Evolutionary conservation across 2,888 invertebrate species (phyloP).

Genomic region (Drosophila tripunctata): DNA sequence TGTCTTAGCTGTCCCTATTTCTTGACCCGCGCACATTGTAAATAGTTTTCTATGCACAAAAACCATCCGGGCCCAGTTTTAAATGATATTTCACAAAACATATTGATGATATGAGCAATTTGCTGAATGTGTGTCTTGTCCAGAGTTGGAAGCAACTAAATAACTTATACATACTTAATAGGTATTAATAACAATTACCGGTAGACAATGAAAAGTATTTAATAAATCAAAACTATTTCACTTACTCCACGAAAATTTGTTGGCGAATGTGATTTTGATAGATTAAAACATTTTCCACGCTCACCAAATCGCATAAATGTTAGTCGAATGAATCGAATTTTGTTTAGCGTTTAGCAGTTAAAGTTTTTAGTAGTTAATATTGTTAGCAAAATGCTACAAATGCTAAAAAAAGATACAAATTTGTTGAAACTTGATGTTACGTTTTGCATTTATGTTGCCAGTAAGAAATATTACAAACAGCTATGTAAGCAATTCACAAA

Average conservation of each 20-base stretch:
- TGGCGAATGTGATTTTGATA: constrained; percentile 13
- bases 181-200: neutral
- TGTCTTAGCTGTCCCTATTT: neutral
- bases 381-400: constrained; percentile 33
- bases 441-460: constrained; percentile 72
- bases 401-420: constrained; percentile 18
- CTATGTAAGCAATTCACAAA: constrained; percentile 15
- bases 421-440: constrained; percentile 60
- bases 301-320: constrained; percentile 26
- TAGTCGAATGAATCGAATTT: constrained; percentile 57
- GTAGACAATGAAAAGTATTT: neutral
- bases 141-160: constrained; percentile 73
- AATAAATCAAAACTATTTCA: constrained; percentile 9
- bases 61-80: constrained; percentile 48
- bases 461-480: constrained; percentile 33
- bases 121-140: constrained; percentile 78
- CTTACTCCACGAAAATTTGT: constrained; percentile 8
- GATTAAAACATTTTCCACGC: constrained; percentile 15
- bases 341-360: constrained; percentile 63
- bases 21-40: constrained; percentile 58
- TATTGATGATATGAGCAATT: constrained; percentile 72
- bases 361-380: constrained; percentile 56
- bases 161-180: constrained; percentile 33
- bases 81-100: constrained; percentile 35
- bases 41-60: constrained; percentile 72